phyloP scores from a whole-genome alignment of 35 echinoderm and acorn worm species.

The Heliocidaris erythrogramma region DNA sequence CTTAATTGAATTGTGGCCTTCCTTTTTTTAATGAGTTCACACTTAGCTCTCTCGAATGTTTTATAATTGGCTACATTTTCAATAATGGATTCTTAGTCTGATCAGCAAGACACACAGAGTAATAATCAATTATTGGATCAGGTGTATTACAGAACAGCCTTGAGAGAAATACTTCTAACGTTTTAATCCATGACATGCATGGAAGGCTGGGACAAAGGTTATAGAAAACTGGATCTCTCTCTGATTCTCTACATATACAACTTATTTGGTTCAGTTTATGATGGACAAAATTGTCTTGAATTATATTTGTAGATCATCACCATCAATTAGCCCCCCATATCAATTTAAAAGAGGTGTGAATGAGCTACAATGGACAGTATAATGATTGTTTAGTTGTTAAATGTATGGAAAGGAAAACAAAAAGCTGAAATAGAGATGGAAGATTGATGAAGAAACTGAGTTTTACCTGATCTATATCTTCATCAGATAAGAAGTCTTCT shows the following conservation, averaged over 20 bases:
- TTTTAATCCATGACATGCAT: not conserved
- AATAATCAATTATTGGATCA: not conserved
- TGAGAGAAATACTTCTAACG: not conserved
- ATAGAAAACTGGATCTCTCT: not conserved
- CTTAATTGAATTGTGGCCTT: not conserved
- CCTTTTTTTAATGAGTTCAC: not conserved
- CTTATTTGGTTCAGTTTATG: not conserved
- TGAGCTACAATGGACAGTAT: not conserved
- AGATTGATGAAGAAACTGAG: not conserved
- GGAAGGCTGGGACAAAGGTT: not conserved
- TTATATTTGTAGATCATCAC: not conserved
- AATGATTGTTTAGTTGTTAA: not conserved
- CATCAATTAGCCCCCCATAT: not conserved
- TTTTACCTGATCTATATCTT: constrained; percentile 47
- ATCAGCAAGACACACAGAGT: not conserved
- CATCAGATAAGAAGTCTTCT: constrained; percentile 63
- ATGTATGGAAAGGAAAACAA: not conserved
- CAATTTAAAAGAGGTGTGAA: not conserved
- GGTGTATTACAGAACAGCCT: not conserved
- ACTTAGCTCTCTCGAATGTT: not conserved
- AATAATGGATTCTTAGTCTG: not conserved
- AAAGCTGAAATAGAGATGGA: not conserved
- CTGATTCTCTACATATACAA: not conserved
- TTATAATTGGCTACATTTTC: not conserved
- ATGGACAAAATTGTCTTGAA: not conserved